Conservation (phyloP, 2,113 vertebrate species). For the Tupaia chinensis region DNA sequence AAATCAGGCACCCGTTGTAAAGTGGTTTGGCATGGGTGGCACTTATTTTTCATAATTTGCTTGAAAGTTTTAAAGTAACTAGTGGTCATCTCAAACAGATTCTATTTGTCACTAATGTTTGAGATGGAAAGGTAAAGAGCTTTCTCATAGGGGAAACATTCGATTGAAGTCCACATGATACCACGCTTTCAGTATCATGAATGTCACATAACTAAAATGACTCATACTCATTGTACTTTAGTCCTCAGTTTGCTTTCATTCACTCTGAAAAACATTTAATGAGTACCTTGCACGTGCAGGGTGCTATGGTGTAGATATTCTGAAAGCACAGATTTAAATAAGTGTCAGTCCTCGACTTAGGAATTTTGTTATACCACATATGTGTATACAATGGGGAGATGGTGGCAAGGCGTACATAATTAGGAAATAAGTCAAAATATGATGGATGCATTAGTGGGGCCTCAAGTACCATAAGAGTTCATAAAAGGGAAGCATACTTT, state of each 20-base stretch:
- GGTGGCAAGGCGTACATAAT: background rate
- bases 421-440: background rate
- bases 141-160: background rate
- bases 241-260: background rate
- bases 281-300: background rate
- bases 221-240: background rate
- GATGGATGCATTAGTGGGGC: background rate
- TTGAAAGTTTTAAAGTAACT: conserved; percentile 62
- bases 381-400: background rate
- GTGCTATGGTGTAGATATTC: background rate
- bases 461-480: background rate
- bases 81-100: conserved; percentile 19
- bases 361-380: background rate
- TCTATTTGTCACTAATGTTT: background rate
- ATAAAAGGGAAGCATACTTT: background rate
- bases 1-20: conserved; percentile 35
- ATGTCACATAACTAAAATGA: background rate
- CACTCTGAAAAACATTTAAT: background rate
- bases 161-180: background rate
- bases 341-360: background rate
- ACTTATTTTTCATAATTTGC: conserved; percentile 63
- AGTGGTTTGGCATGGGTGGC: background rate
- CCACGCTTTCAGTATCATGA: background rate
- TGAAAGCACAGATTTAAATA: background rate
- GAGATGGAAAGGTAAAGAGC: background rate